Conservation (phyloP, 2,113 vertebrate genomes). For the Crotalus horridus region DNA sequence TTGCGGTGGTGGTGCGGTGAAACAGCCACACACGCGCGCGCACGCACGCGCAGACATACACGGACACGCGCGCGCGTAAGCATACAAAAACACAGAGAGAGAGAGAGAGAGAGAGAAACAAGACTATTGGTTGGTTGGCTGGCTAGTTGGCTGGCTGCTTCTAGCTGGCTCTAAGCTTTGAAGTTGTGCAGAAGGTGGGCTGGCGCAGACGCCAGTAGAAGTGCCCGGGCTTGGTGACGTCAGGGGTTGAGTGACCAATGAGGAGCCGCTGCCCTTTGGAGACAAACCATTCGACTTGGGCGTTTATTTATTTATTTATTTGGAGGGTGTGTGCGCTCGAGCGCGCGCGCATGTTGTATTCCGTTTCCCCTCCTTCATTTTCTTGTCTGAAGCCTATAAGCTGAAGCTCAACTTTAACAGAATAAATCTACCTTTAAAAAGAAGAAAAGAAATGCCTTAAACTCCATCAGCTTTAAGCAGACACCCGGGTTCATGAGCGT, state of each 20-base stretch:
- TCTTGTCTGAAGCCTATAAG: constrained; percentile 85
- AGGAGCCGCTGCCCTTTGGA: constrained; percentile 95
- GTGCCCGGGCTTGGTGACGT: constrained; percentile 85
- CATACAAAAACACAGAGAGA: constrained; percentile 6
- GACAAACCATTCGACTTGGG: constrained; percentile 97
- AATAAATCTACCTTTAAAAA: constrained; percentile 81
- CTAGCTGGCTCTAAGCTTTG: constrained; percentile 30
- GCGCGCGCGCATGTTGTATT: neutral
- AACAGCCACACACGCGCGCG: constrained; percentile 13
- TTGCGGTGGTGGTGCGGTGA: constrained; percentile 4
- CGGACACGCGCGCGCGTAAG: neutral
- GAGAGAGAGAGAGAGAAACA: neutral
- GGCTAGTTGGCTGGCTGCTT: constrained; percentile 10
- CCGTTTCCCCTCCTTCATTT: neutral
- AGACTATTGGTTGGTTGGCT: neutral
- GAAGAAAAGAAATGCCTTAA: constrained; percentile 76
- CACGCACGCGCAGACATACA: neutral
- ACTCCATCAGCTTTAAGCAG: constrained; percentile 73
- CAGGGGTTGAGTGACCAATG: constrained; percentile 89
- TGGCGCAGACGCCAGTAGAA: constrained; percentile 84
- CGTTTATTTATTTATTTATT: constrained; percentile 62
- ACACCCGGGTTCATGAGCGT: constrained; percentile 1
- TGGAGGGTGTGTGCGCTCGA: neutral
- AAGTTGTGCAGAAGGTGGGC: constrained; percentile 73
- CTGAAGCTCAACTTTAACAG: constrained; percentile 91